Evolutionary conservation across 2,797 vertebrate species (phyloP).

Genomic region (Esox masquinongy): DNA sequence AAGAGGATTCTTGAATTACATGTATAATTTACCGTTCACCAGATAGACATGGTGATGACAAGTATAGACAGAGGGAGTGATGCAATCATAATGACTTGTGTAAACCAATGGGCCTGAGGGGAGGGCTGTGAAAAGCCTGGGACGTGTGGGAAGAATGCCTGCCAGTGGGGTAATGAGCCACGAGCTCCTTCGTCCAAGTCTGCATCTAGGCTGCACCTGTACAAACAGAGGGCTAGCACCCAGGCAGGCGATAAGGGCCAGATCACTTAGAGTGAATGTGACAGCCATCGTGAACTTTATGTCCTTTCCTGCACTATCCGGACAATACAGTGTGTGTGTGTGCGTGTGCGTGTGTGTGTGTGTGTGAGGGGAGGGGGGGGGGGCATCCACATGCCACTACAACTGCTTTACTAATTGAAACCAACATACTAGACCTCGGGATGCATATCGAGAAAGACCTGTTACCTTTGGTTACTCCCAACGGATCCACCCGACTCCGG

Average conservation of each 20-base stretch:
- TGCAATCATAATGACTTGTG: conserved; percentile 9
- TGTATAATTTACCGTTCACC: not conserved
- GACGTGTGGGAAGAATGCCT: not conserved
- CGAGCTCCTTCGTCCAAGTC: not conserved
- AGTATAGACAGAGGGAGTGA: not conserved
- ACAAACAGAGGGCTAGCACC: conserved; percentile 13
- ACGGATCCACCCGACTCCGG: not conserved
- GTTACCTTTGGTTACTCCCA: not conserved
- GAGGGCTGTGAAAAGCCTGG: not conserved
- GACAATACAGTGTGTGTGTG: conserved; percentile 21
- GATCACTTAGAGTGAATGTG: conserved; percentile 32
- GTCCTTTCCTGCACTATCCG: conserved; percentile 10
- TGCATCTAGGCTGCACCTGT: conserved; percentile 2
- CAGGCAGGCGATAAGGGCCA: conserved; percentile 39
- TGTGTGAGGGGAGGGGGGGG: too few species aligned
- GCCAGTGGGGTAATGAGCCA: not conserved
- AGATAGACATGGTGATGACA: not conserved
- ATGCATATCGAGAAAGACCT: not conserved
- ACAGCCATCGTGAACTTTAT: conserved; percentile 33
- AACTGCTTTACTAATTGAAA: not conserved
- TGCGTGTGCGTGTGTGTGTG: too few species aligned
- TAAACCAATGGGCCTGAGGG: not conserved
- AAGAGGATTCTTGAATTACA: not conserved
- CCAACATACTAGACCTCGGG: not conserved
- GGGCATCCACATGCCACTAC: conserved; percentile 9